Evolutionary conservation across 92 coral and sea anemone genomes (phyloP), one percentile per base, ranked within the genome.

Genomic region (Epizoanthus stellaris): DNA sequence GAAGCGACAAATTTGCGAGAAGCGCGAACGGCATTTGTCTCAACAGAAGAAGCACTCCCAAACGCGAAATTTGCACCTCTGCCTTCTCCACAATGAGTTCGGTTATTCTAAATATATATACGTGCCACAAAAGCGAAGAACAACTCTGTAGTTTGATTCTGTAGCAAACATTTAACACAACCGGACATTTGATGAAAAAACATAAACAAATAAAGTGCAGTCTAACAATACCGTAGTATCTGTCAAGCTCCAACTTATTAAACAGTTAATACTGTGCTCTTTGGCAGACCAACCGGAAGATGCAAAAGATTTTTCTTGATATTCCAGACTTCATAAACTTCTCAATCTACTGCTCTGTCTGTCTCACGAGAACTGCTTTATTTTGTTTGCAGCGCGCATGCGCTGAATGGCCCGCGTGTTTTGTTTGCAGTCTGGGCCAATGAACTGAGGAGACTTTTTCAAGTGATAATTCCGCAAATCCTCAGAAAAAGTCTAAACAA

Each of bases 251-350:
- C 69, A 66, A 82, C 77, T 89, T 56, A 64, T 89, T 81, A 77
- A 70, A 76, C 61, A 82, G 90, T 54, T 76, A 76, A 74, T 79
- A 80, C 83, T 86, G 72, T 75, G 88, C 84, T 65, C 70, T 76
- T 47, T 75, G 60, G 73, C 87, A 67, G 72, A 84, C 73, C 86
- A 76, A 75, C 88, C 92, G 92, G 88, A 92, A 89, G 98, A 94
- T 94, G 95, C 49, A 74, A 89, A 75, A 91, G 98, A 94, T 94
- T 91, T 79, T 63, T 63, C 43, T 58, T 70, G 83, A 79, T 79
- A 17, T 40, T 19, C n/a, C 59, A 52, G 15, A 40, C 54, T 13
- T 65, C 63, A 56, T 56, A 30, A 43, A 43, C 12, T 70, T 73
- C 59, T 3, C 15, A 73, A 20, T 34, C n/a, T 39, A 3, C 69